Evolutionary conservation across 2,888 invertebrate species (phyloP).

Genomic region (Latheticus oryzae): DNA sequence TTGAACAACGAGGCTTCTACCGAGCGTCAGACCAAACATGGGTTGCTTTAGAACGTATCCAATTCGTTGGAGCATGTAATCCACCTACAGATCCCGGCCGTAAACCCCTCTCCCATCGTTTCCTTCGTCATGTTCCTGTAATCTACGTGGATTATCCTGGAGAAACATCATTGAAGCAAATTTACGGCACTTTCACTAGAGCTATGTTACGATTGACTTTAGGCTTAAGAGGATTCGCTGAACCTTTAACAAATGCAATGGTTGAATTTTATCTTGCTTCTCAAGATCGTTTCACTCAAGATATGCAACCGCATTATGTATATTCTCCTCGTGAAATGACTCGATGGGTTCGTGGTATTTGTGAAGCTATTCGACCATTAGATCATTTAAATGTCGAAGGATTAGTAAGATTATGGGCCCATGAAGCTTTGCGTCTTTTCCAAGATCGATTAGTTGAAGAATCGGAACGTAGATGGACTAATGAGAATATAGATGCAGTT

Average conservation of each 20-base stretch:
- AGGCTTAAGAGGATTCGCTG: slow-evolving; percentile 90
- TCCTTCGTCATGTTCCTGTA: slow-evolving; percentile 95
- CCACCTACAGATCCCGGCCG: slow-evolving; percentile 99
- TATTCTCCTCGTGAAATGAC: slow-evolving; percentile 99
- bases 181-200: slow-evolving; percentile 98
- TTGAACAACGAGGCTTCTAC: slow-evolving; percentile 95
- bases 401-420: slow-evolving; percentile 98
- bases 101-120: slow-evolving; percentile 87
- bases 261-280: slow-evolving; percentile 97
- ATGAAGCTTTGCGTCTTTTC: slow-evolving; percentile 97
- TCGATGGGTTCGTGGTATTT: slow-evolving; percentile 98
- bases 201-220: slow-evolving; percentile 98
- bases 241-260: slow-evolving; percentile 98
- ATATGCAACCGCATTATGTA: slow-evolving; percentile 99
- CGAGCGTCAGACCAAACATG: slow-evolving; percentile 94
- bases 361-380: slow-evolving; percentile 96
- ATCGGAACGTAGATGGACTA: slow-evolving; percentile 96
- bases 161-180: slow-evolving; percentile 96
- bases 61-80: slow-evolving; percentile 99
- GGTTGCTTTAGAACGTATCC: slow-evolving; percentile 97
- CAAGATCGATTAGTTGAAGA: slow-evolving; percentile 96
- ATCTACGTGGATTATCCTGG: slow-evolving; percentile 99
- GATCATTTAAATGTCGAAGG: slow-evolving; percentile 94
- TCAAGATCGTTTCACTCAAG: slow-evolving; percentile 98
- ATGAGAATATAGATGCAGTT: slow-evolving; percentile 94